Conservation (phyloP, 2,113 vertebrate genomes). For the Eurystomus gularis region DNA sequence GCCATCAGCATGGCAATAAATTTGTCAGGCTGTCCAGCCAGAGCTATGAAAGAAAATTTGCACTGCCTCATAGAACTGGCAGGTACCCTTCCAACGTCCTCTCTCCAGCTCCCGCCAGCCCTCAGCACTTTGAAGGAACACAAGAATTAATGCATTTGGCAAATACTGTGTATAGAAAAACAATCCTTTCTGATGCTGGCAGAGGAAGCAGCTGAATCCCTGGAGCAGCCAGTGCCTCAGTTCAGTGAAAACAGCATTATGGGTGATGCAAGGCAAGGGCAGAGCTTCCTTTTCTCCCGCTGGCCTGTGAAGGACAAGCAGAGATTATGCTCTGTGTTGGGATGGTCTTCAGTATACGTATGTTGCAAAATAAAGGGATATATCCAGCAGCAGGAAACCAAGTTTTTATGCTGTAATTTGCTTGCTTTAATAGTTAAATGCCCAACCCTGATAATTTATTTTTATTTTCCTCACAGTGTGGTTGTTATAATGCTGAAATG, state of each 20-base stretch:
- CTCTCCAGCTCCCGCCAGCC: background rate
- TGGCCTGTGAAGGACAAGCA: background rate
- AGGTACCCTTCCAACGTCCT: background rate
- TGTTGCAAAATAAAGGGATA: background rate
- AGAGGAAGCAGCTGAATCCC: background rate
- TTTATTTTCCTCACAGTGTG: background rate
- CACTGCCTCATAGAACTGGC: background rate
- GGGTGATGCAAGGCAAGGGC: background rate
- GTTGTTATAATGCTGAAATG: background rate
- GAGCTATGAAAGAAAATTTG: background rate
- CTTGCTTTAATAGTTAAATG: background rate
- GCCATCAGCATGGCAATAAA: background rate
- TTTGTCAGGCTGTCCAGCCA: background rate
- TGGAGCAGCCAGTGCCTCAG: background rate
- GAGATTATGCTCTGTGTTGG: background rate
- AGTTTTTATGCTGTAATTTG: background rate
- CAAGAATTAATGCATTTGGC: conserved; percentile 16
- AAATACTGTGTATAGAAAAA: background rate
- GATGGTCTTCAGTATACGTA: background rate
- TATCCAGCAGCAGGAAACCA: background rate
- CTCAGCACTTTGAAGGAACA: background rate
- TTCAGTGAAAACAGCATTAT: background rate
- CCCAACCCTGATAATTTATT: background rate
- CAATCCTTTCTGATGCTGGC: background rate
- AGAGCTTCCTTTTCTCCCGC: background rate